Conservation (phyloP, 2,797 vertebrate genomes). For the Setipinna tenuifilis region DNA sequence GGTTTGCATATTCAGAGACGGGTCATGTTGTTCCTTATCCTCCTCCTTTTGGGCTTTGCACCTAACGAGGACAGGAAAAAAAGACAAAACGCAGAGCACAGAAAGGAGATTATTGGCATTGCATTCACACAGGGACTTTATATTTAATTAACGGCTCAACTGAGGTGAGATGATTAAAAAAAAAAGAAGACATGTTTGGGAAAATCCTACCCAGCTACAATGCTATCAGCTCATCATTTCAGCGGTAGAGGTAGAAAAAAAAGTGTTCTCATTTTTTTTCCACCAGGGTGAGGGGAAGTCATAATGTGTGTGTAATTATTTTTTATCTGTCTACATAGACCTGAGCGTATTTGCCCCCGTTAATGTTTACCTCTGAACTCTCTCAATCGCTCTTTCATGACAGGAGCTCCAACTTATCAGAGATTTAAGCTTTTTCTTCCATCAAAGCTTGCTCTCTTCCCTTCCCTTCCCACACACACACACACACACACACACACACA, state of each 20-base stretch:
- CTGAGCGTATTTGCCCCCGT: conserved; percentile 52
- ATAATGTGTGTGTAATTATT: conserved; percentile 73
- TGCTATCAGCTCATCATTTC: conserved; percentile 43
- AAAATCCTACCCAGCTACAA: conserved; percentile 29
- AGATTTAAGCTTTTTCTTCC: conserved; percentile 61
- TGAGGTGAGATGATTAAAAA: conserved; percentile 26
- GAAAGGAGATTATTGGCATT: conserved; percentile 36
- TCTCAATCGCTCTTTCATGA: conserved; percentile 46
- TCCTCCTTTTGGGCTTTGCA: conserved; percentile 55
- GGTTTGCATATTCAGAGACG: conserved; percentile 62
- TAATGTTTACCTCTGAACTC: conserved; percentile 58
- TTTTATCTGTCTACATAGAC: conserved; percentile 64
- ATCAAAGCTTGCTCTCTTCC: conserved; percentile 45
- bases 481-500: too few relatives aligned
- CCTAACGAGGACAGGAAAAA: conserved; percentile 36
- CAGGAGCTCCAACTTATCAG: conserved; percentile 49
- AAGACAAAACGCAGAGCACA: conserved; percentile 17
- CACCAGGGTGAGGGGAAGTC: conserved; percentile 47
- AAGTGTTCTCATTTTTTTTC: background rate
- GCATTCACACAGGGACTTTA: background rate
- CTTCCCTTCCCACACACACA: too few relatives aligned
- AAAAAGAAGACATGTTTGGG: conserved; percentile 38
- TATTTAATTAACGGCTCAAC: conserved; percentile 8
- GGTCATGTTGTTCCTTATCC: conserved; percentile 62
- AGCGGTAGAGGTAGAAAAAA: conserved; percentile 18